phyloP scores from a whole-genome alignment of 2,888 invertebrate species.

The Xylocampa areola region DNA sequence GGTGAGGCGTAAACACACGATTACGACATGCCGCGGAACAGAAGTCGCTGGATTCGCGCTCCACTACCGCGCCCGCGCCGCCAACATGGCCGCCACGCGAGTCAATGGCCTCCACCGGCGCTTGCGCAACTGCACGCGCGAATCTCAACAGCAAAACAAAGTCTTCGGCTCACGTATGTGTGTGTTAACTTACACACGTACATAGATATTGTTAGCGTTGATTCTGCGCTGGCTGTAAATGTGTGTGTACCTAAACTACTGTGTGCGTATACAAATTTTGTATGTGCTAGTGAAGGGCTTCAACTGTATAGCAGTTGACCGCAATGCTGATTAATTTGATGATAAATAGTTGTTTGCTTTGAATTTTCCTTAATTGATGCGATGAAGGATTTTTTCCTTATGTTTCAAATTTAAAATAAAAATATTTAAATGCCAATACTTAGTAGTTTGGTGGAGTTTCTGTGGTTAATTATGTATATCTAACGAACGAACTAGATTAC shows the following conservation, averaged over 20 bases:
- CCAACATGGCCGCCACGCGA: constrained; percentile 81
- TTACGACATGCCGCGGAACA: constrained; percentile 83
- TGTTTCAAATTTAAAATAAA: constrained; percentile 35
- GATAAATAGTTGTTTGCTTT: constrained; percentile 78
- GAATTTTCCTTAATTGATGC: constrained; percentile 78
- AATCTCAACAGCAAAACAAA: constrained; percentile 89
- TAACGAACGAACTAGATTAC: too few relatives aligned
- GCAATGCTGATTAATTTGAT: constrained; percentile 83
- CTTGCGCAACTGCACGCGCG: constrained; percentile 89
- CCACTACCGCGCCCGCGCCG: constrained; percentile 75
- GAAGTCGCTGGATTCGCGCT: constrained; percentile 84
- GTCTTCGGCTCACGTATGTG: constrained; percentile 66
- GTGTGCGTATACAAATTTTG: constrained; percentile 45
- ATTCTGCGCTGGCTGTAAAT: constrained; percentile 66
- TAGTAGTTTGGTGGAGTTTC: too few relatives aligned
- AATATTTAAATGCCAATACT: too few relatives aligned
- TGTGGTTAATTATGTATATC: too few relatives aligned
- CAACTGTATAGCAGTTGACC: constrained; percentile 77
- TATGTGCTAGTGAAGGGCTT: constrained; percentile 81
- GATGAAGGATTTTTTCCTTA: constrained; percentile 69
- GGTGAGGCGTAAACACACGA: constrained; percentile 65
- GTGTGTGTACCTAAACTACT: constrained; percentile 57
- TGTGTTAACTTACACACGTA: constrained; percentile 71
- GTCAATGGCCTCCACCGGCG: constrained; percentile 88
- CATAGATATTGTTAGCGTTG: constrained; percentile 63